phyloP scores from a whole-genome alignment of 2,888 invertebrate genomes.

The Himalopsyche kuldschensis region DNA sequence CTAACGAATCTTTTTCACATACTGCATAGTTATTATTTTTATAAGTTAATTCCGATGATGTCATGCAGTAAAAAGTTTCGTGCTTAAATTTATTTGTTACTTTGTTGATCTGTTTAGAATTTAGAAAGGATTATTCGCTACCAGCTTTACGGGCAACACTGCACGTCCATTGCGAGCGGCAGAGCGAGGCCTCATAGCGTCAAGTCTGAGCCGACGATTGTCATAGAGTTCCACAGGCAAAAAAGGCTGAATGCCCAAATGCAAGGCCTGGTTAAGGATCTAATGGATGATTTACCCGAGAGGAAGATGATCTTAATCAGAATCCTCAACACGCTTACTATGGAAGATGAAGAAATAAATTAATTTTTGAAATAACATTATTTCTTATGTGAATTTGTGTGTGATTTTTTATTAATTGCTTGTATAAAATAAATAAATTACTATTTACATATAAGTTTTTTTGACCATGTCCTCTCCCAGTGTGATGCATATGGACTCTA shows the following conservation, averaged over 20 bases:
- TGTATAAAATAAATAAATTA: too few relatives aligned
- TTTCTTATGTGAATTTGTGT: too few relatives aligned
- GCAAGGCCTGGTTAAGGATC: slow-evolving; percentile 58
- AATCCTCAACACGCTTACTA: slow-evolving; percentile 58
- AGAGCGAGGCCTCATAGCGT: slow-evolving; percentile 43
- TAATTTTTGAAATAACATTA: not conserved
- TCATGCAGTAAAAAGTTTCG: too few relatives aligned
- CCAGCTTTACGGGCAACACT: slow-evolving; percentile 65
- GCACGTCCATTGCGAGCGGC: slow-evolving; percentile 59
- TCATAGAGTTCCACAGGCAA: slow-evolving; percentile 62
- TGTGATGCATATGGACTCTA: too few relatives aligned
- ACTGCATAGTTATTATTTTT: too few relatives aligned
- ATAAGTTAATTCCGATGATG: too few relatives aligned
- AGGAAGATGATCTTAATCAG: slow-evolving; percentile 50
- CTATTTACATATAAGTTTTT: too few relatives aligned
- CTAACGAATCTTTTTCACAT: too few relatives aligned
- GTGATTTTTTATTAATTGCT: too few relatives aligned
- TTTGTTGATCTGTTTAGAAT: not conserved
- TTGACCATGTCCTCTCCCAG: too few relatives aligned
- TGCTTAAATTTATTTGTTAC: too few relatives aligned
- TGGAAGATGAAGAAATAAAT: slow-evolving; percentile 42
- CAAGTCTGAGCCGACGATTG: slow-evolving; percentile 55
- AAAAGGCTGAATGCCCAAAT: slow-evolving; percentile 62
- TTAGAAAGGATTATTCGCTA: slow-evolving; percentile 64
- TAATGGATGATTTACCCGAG: slow-evolving; percentile 66